These are phyloP conservation scores for Venustaconcha ellipsiformis DNA, from an alignment of 1,140 invertebrate species.

Conservation along the genomic window DNA sequence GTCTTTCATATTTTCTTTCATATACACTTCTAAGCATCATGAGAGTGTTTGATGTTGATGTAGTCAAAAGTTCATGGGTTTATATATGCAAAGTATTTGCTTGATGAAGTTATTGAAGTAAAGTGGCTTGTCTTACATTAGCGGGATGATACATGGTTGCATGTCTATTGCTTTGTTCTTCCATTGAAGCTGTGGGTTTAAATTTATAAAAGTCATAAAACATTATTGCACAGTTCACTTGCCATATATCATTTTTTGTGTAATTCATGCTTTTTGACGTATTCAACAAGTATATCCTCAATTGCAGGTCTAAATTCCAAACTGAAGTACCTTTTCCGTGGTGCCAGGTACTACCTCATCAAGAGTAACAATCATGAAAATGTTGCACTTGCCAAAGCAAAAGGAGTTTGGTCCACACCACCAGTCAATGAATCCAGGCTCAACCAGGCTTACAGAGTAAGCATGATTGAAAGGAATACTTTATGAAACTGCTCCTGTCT, in stretches of 20 bases:
- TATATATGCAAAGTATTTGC: too few relatives aligned
- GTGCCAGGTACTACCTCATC: conserved; percentile 96
- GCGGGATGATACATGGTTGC: too few relatives aligned
- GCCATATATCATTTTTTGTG: neutral
- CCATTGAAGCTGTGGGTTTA: neutral
- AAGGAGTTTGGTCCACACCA: conserved; percentile 96
- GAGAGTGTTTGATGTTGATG: too few relatives aligned
- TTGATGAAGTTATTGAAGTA: too few relatives aligned
- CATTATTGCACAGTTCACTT: neutral
- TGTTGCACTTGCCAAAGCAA: conserved; percentile 92
- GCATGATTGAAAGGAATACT: neutral
- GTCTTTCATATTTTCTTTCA: too few relatives aligned
- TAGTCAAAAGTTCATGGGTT: too few relatives aligned
- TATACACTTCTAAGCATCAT: too few relatives aligned
- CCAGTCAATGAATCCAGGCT: conserved; percentile 97
- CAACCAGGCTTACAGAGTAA: conserved; percentile 87
- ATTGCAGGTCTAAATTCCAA: conserved; percentile 66
- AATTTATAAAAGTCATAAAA: neutral
- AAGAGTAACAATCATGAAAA: conserved; percentile 99
- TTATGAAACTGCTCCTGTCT: too few relatives aligned
- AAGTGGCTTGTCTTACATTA: too few relatives aligned
- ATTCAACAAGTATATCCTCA: neutral
- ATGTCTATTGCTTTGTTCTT: neutral
- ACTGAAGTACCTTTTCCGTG: conserved; percentile 94
- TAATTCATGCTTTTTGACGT: neutral